Percentiles rank a stretch among this genome's conserved stretches.
phyloP scores from a whole-genome alignment of 2,797 vertebrate species.

The Lepus oiostolus region DNA sequence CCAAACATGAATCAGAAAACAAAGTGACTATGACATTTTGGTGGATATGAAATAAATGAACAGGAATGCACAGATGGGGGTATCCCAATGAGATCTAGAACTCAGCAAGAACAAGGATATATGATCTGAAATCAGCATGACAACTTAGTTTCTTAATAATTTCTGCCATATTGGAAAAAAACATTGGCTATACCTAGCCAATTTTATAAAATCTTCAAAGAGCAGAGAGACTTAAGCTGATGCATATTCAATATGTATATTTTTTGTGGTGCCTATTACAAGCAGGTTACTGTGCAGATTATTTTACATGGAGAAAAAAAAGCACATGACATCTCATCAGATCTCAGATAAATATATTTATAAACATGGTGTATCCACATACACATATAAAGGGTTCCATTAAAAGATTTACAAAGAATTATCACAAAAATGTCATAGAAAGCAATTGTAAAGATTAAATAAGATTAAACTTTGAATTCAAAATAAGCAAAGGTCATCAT shows the following conservation, averaged over 20 bases:
- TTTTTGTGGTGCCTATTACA: neutral
- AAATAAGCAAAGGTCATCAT: constrained; percentile 14
- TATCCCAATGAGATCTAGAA: neutral
- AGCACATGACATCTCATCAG: neutral
- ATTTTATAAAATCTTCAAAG: constrained; percentile 15
- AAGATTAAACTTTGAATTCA: neutral
- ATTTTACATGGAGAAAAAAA: constrained; percentile 21
- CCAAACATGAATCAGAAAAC: neutral
- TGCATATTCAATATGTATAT: neutral
- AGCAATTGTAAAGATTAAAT: neutral
- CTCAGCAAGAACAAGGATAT: neutral
- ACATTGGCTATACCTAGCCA: neutral
- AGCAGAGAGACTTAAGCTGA: neutral
- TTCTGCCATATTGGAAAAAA: neutral
- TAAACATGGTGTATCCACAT: neutral
- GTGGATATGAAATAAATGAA: neutral
- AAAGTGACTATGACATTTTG: constrained; percentile 35
- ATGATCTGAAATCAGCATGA: neutral
- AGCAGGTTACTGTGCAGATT: neutral
- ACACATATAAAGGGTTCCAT: neutral
- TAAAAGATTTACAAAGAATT: neutral
- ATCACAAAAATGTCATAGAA: neutral
- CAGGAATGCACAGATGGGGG: neutral
- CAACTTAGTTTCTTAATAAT: neutral
- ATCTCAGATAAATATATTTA: constrained; percentile 24